Evolutionary conservation across 2,888 invertebrate genomes (phyloP), one percentile per base, ranked within the genome.

Genomic region (Branchipolynoe longqiensis): DNA sequence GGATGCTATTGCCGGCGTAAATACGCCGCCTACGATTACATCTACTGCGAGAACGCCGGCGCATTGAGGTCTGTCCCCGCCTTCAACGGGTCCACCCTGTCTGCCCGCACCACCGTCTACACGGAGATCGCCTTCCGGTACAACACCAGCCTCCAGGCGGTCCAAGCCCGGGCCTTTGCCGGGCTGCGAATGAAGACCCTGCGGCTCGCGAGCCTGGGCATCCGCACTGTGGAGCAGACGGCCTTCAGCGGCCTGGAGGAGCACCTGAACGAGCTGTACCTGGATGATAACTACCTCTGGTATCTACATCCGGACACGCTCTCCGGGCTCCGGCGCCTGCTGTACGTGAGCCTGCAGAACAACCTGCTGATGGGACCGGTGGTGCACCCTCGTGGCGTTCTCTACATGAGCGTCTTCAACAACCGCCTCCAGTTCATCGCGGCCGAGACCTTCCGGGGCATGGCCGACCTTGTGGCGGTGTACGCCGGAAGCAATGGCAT

Each of bases 341-440:
- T 48, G 31, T 78, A 78, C 25, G 78, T 78, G 28, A 78, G 78
- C 28, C 31, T 78, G 41, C 28, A 78, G 25, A 78, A 78, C 28
- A 78, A 78, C 25, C 25, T 25, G 54, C 33, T 78, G 54, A 78
- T 8, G 14, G 41, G 48, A 0, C 2, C 18, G 2, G 48, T 78
- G n/a, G 25, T 41, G 12, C 48, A 78, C 54, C 78, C 78, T 1
- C 0, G 6, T 22, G 54, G 54, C 12, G 8, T 78, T 78, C 14
- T 41, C 48, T 78, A 78, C 48, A 33, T 78, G 28, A 48, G 48
- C 12, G 78, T 48, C 3, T 78, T 78, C 28, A 78, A 78, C n/a
- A 78, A 78, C 28, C n/a, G 1, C 0, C 33, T 78, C 1, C 28
- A 25, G 8, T 4, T 4, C 1, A 18, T 78, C 2, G 48, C 28